Percentiles rank a stretch among this genome's conserved stretches.
phyloP scores from a whole-genome alignment of 2,113 vertebrate species.

The Myrmophylax atrothorax region DNA sequence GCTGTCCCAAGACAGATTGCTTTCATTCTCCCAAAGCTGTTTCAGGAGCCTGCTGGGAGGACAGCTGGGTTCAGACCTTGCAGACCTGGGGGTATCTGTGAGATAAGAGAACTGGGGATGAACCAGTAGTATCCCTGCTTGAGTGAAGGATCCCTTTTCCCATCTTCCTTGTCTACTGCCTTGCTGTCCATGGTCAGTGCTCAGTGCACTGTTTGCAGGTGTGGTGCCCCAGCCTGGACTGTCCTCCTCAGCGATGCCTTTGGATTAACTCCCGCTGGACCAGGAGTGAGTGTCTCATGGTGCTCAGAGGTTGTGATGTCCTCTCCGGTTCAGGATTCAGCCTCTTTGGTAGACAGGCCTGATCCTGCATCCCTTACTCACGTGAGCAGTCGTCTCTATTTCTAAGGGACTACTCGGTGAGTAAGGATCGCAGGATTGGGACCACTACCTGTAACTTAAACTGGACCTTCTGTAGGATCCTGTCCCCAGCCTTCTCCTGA shows the following conservation, averaged over 20 bases:
- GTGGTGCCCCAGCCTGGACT: not conserved
- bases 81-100: not conserved
- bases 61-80: not conserved
- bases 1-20: not conserved
- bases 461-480: not conserved
- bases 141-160: not conserved
- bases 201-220: not conserved
- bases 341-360: conserved; percentile 50
- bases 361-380: conserved; percentile 64
- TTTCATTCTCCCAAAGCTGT: not conserved
- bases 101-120: not conserved
- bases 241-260: not conserved
- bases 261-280: not conserved
- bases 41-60: not conserved
- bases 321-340: not conserved
- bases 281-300: rapidly evolving
- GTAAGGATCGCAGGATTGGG: conserved; percentile 63
- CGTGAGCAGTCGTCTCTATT: conserved; percentile 55
- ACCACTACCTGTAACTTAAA: conserved; percentile 52
- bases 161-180: not conserved
- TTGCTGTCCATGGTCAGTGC: not conserved
- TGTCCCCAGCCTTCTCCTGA: not conserved
- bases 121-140: not conserved
- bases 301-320: not conserved
- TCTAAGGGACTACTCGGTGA: conserved; percentile 61